These are phyloP conservation scores for Drosophila austrosaltans DNA, from an alignment of 2,888 invertebrate genomes.

Conservation along the genomic window DNA sequence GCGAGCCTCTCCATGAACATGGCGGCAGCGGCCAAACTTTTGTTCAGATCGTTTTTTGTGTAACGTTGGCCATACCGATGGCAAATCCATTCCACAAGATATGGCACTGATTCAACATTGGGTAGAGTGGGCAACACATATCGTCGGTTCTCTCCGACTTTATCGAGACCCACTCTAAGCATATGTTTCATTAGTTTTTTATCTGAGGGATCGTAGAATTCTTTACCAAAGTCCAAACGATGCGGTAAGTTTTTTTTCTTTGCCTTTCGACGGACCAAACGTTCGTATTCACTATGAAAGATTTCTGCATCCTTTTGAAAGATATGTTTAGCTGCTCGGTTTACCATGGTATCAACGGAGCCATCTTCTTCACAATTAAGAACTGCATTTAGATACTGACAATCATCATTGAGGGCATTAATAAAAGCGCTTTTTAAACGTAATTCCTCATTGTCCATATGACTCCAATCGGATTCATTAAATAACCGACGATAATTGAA, in stretches of 20 bases:
- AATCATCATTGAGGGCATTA: constrained; percentile 53
- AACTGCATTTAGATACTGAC: constrained; percentile 43
- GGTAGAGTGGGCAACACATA: constrained; percentile 79
- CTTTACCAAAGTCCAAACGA: constrained; percentile 43
- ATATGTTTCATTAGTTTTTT: constrained; percentile 64
- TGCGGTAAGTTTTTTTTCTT: not conserved
- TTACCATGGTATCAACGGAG: constrained; percentile 37
- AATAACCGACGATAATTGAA: constrained; percentile 59
- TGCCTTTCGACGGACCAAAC: not conserved
- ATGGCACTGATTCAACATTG: constrained; percentile 70
- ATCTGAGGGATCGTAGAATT: constrained; percentile 67
- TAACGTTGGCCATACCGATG: constrained; percentile 75
- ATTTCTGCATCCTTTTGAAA: constrained; percentile 43
- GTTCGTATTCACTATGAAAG: constrained; percentile 33
- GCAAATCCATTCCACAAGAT: constrained; percentile 75
- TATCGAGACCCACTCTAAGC: constrained; percentile 62
- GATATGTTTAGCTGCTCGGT: constrained; percentile 40
- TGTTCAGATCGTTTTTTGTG: constrained; percentile 48
- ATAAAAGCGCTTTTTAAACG: constrained; percentile 45
- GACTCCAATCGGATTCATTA: not conserved
- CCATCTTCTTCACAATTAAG: constrained; percentile 28
- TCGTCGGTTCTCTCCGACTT: constrained; percentile 70
- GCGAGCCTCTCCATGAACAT: constrained; percentile 54
- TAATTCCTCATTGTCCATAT: constrained; percentile 19
- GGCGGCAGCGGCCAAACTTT: constrained; percentile 37